Evolutionary conservation across 2,797 vertebrate species (phyloP), one percentile per base, ranked within the genome.

Genomic region (Chiroxiphia lanceolata): DNA sequence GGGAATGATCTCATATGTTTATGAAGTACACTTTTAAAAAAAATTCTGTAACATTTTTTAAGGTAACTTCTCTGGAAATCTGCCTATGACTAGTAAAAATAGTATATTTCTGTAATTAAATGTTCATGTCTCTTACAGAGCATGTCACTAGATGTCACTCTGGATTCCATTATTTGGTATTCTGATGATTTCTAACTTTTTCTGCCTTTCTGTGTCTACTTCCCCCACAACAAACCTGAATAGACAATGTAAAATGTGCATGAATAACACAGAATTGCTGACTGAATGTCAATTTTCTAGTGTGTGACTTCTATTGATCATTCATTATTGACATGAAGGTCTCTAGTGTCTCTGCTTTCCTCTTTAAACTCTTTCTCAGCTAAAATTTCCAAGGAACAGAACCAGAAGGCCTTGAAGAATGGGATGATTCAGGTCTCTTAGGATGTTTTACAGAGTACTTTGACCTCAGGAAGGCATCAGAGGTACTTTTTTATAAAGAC

Each of bases 281-380:
- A 98, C 95, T 95, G 97, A 97, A 98, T 97, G 98, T 98, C 98
- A 98, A 94, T 98, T 98, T 98, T 98, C 83, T 69, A 96, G 97
- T 75, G 94, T 98, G 96, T 97, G 97, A 97, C 98, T 98, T 97
- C 97, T 98, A 98, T 98, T 98, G 98, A 98, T 98, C 97, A 97
- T 97, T 98, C 97, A 94, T 97, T 98, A 98, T 98, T 98, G 98
- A 98, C 98, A 98, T 97, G 96, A 98, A 98, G 97, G 97, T 98
- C 98, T 98, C 98, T 61, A 92, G 97, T 36, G 95, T 96, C 96
- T 98, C 94, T 96, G 96, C 96, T 97, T 98, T 98, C 97, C 95
- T 97, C 96, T 96, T 97, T 97, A 97, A 97, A 95, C 95, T 97
- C 96, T 84, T 97, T 97, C 97, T 98, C 97, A 97, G 98, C 97